phyloP scores from a whole-genome alignment of 2,113 vertebrate species.

The Microcebus lehilahytsara region DNA sequence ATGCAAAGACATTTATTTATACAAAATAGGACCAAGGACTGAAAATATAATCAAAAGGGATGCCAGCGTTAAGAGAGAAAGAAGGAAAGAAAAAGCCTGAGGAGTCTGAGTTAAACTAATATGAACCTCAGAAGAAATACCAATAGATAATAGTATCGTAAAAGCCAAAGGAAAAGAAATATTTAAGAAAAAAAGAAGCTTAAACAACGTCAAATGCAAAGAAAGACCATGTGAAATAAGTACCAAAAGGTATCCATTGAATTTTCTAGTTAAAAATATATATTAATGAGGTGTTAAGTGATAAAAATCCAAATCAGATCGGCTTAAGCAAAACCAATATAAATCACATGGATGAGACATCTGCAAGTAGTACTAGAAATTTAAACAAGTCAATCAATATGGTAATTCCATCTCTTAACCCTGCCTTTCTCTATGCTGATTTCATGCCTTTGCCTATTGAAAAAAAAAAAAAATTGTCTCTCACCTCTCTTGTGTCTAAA shows the following conservation, averaged over 20 bases:
- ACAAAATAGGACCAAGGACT: not conserved
- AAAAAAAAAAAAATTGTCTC: not conserved
- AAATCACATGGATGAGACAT: not conserved
- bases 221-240: not conserved
- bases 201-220: not conserved
- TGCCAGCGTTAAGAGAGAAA: not conserved
- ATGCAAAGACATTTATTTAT: not conserved
- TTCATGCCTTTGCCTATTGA: not conserved
- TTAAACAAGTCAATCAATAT: not conserved
- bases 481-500: not conserved
- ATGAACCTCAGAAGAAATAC: not conserved
- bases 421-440: not conserved
- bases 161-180: not conserved
- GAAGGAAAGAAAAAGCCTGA: not conserved
- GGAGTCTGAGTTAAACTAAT: not conserved
- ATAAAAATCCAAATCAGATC: not conserved
- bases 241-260: not conserved
- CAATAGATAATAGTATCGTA: not conserved
- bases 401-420: not conserved
- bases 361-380: not conserved
- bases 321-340: not conserved
- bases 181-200: not conserved
- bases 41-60: not conserved
- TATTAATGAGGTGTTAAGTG: not conserved
- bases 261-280: not conserved